Percentiles rank a stretch among this genome's conserved stretches.
These are phyloP conservation scores for Habropoda laboriosa DNA, from an alignment of 1,140 invertebrate species.

Conservation along the genomic window DNA sequence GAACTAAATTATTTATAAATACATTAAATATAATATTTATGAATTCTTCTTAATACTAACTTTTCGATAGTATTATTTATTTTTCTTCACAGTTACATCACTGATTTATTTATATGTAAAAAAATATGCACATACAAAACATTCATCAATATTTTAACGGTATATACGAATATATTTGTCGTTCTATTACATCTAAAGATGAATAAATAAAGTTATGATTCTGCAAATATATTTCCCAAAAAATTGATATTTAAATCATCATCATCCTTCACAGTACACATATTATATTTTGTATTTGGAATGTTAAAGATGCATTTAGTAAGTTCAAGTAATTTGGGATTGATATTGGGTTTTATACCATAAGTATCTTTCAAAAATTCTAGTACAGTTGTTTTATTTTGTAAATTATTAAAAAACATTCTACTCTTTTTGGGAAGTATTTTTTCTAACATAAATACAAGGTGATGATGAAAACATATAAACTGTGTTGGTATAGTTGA, in stretches of 20 bases:
- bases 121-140: neutral
- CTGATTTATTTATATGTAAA: neutral
- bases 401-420: conserved; percentile 90
- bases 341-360: conserved; percentile 73
- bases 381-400: conserved; percentile 86
- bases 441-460: conserved; percentile 96
- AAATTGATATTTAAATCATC: conserved; percentile 32
- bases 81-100: neutral
- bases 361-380: conserved; percentile 86
- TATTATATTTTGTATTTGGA: conserved; percentile 11
- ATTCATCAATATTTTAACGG: neutral
- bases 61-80: neutral
- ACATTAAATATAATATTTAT: neutral
- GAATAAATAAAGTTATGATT: conserved; percentile 22
- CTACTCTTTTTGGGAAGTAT: conserved; percentile 87
- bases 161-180: neutral
- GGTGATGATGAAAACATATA: conserved; percentile 94
- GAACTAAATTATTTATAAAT: neutral
- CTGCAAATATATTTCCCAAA: conserved; percentile 45
- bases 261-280: conserved; percentile 27
- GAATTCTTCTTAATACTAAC: neutral
- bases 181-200: neutral
- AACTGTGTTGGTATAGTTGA: conserved; percentile 83
- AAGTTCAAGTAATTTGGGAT: conserved; percentile 61
- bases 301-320: conserved; percentile 69